phyloP scores from a whole-genome alignment of 1,140 invertebrate species.

The Calliopsis andreniformis region DNA sequence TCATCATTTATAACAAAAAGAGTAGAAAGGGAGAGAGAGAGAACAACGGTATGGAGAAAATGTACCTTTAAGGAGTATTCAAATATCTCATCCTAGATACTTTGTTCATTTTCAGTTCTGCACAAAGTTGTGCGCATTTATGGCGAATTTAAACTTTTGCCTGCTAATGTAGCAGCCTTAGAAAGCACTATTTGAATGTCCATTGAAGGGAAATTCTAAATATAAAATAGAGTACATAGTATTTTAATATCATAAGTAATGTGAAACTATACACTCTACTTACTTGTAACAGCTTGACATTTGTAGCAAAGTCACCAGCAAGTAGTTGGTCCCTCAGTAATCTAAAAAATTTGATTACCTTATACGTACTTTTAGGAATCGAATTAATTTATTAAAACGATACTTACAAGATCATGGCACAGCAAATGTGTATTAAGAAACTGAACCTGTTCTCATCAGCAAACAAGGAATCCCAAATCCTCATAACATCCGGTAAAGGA shows the following conservation, averaged over 20 bases:
- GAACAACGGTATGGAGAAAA: neutral
- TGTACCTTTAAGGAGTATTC: constrained; percentile 15
- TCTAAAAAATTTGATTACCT: constrained; percentile 78
- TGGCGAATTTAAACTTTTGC: constrained; percentile 69
- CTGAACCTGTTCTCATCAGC: constrained; percentile 93
- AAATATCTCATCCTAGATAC: neutral
- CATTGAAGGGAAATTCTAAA: constrained; percentile 88
- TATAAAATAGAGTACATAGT: constrained; percentile 34
- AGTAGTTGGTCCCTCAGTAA: constrained; percentile 91
- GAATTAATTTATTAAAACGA: constrained; percentile 1
- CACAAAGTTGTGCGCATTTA: constrained; percentile 7
- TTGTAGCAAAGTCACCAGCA: constrained; percentile 92
- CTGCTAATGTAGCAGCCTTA: constrained; percentile 83
- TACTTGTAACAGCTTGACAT: constrained; percentile 95
- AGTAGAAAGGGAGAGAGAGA: constrained; percentile 1
- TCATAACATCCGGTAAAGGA: constrained; percentile 95
- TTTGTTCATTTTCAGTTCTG: constrained; percentile 8
- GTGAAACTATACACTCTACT: constrained; percentile 13
- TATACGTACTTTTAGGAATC: neutral
- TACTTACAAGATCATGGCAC: constrained; percentile 97
- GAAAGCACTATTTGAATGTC: constrained; percentile 87
- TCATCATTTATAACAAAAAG: constrained; percentile 3
- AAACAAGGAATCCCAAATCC: constrained; percentile 98
- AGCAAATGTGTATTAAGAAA: constrained; percentile 95
- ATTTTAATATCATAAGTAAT: neutral